Evolutionary conservation across 2,888 invertebrate species (phyloP).

Genomic region (Aplocera efformata): DNA sequence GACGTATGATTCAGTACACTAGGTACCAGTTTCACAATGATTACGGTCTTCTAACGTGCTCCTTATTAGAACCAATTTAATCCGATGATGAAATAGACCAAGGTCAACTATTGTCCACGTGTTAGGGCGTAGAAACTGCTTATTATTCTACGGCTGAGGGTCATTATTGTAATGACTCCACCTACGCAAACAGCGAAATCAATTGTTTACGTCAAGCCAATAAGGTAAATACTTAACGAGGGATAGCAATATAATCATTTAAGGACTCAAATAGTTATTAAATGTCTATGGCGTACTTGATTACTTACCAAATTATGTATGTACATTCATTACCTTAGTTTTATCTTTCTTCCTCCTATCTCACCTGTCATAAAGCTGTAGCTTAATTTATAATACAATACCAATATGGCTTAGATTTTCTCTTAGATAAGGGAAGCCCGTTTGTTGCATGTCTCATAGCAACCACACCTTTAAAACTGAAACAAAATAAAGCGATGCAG

Average conservation of each 20-base stretch:
- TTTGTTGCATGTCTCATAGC: too few species aligned
- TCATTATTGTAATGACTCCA: conserved; percentile 19
- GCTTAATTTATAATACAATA: too few species aligned
- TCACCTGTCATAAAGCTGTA: too few species aligned
- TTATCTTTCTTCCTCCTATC: too few species aligned
- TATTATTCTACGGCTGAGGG: conserved; percentile 8
- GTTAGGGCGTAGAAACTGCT: conserved; percentile 7
- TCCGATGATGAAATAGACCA: conserved; percentile 21
- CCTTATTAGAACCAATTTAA: conserved; percentile 14
- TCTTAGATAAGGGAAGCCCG: too few species aligned
- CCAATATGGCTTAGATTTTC: too few species aligned
- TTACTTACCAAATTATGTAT: too few species aligned
- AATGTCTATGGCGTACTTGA: too few species aligned
- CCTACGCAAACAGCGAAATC: conserved; percentile 8
- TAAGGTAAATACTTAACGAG: conserved; percentile 31
- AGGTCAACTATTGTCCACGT: conserved; percentile 22
- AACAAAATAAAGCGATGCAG: too few species aligned
- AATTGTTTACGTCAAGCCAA: conserved; percentile 14
- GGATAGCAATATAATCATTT: conserved; percentile 45
- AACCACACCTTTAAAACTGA: too few species aligned
- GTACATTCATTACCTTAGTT: too few species aligned
- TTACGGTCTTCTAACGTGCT: conserved; percentile 6
- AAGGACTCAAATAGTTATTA: too few species aligned
- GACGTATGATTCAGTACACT: conserved; percentile 24
- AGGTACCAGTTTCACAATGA: conserved; percentile 20